phyloP scores from a whole-genome alignment of 2,797 vertebrate genomes.

The Helostoma temminkii region DNA sequence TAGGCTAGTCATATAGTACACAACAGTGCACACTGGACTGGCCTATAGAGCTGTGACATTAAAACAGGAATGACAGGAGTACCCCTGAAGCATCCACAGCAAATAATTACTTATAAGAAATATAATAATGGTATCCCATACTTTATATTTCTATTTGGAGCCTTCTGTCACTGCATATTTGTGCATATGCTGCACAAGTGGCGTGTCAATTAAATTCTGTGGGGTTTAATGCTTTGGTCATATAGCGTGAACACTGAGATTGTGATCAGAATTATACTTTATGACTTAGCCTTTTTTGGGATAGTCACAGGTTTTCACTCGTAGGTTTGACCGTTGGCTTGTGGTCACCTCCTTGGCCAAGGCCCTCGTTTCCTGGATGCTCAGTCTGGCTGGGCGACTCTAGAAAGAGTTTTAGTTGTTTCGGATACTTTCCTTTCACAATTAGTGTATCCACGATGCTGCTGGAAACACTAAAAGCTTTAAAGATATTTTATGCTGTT shows the following conservation, averaged over 20 bases:
- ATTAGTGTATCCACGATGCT: too few species aligned
- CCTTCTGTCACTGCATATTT: not conserved
- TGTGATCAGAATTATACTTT: not conserved
- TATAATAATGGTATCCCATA: not conserved
- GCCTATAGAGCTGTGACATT: constrained; percentile 22
- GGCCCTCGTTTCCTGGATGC: not conserved
- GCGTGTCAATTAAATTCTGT: not conserved
- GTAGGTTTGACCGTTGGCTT: not conserved
- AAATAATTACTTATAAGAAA: not conserved
- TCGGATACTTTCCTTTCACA: too few species aligned
- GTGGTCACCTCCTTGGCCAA: not conserved
- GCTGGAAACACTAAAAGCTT: not conserved
- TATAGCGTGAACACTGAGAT: not conserved
- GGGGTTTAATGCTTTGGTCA: not conserved
- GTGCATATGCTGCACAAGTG: not conserved
- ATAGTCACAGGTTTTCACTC: not conserved
- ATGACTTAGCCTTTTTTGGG: constrained; percentile 4
- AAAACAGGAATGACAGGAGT: constrained; percentile 19
- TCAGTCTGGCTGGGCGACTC: not conserved
- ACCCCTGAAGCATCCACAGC: constrained; percentile 9
- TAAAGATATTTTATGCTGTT: not conserved
- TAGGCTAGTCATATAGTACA: constrained; percentile 33
- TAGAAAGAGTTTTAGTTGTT: not conserved
- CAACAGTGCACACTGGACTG: constrained; percentile 35
- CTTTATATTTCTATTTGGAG: not conserved